Conservation (phyloP, 2,113 vertebrate species). For the Caloenas nicobarica region DNA sequence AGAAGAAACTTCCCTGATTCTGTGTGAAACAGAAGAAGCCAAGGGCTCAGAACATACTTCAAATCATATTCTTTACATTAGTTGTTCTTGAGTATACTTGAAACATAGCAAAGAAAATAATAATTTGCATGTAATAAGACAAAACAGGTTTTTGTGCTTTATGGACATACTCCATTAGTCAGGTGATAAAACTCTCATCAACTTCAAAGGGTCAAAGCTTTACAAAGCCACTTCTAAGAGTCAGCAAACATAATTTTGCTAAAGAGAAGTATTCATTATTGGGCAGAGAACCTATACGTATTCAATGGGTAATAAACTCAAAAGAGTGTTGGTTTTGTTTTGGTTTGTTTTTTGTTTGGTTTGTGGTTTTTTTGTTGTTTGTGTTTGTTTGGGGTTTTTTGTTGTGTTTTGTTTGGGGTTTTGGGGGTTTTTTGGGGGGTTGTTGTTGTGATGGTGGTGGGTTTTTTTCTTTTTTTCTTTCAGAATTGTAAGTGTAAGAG, state of each 20-base stretch:
- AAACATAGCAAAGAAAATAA: background rate
- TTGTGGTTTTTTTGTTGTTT: too few species aligned
- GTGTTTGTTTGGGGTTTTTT: too few species aligned
- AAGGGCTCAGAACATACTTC: background rate
- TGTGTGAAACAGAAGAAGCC: background rate
- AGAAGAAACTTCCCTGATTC: background rate
- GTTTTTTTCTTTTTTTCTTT: too few species aligned
- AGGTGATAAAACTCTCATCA: background rate
- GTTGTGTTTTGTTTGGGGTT: too few species aligned
- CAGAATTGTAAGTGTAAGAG: background rate
- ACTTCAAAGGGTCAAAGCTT: constrained; percentile 1
- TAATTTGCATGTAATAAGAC: background rate
- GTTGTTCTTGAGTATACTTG: background rate
- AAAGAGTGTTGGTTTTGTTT: background rate
- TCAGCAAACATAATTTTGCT: background rate
- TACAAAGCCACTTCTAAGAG: background rate
- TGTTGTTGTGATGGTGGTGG: too few species aligned
- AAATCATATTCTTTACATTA: background rate
- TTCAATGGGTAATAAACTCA: background rate
- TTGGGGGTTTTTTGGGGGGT: too few species aligned
- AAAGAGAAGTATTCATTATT: background rate
- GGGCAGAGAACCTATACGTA: background rate
- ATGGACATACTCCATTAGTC: background rate
- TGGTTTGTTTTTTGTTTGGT: too few species aligned
- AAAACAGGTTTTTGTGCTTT: background rate